phyloP scores from a whole-genome alignment of 2,113 vertebrate genomes.

The Hiodon alosoides region DNA sequence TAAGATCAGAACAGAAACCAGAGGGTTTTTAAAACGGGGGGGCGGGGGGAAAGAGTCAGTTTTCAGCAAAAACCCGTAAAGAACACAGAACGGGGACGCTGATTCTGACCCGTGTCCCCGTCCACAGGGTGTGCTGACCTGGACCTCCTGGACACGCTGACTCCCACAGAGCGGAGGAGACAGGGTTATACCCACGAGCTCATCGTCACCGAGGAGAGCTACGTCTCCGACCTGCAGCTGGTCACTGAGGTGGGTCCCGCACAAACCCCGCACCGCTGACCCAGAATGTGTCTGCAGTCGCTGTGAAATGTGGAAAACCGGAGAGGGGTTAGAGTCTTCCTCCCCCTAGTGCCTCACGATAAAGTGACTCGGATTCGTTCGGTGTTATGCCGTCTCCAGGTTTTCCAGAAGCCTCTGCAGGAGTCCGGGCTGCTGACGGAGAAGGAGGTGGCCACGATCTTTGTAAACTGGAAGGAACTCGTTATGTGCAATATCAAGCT shows the following conservation, averaged over 20 bases:
- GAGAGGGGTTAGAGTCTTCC: neutral
- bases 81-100: neutral
- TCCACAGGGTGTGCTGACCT: conserved; percentile 94
- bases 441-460: conserved; percentile 97
- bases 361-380: neutral
- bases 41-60: too few species aligned
- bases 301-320: neutral
- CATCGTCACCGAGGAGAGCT: conserved; percentile 95
- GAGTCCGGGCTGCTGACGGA: conserved; percentile 93
- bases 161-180: conserved; percentile 85
- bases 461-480: conserved; percentile 99
- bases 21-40: too few species aligned
- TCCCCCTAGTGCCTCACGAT: neutral
- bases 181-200: conserved; percentile 97
- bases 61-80: too few species aligned
- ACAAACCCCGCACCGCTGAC: too few species aligned
- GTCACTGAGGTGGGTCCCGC: conserved; percentile 82
- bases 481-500: conserved; percentile 99
- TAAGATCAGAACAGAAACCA: too few species aligned
- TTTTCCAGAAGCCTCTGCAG: conserved; percentile 94
- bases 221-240: conserved; percentile 90
- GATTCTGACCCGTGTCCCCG: conserved; percentile 14
- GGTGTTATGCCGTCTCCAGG: conserved; percentile 56
- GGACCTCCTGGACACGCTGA: conserved; percentile 94
- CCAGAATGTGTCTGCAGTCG: neutral